Evolutionary conservation across 2,797 vertebrate genomes (phyloP), one percentile per base, ranked within the genome.

Genomic region (Neosilurus mollespiculum): DNA sequence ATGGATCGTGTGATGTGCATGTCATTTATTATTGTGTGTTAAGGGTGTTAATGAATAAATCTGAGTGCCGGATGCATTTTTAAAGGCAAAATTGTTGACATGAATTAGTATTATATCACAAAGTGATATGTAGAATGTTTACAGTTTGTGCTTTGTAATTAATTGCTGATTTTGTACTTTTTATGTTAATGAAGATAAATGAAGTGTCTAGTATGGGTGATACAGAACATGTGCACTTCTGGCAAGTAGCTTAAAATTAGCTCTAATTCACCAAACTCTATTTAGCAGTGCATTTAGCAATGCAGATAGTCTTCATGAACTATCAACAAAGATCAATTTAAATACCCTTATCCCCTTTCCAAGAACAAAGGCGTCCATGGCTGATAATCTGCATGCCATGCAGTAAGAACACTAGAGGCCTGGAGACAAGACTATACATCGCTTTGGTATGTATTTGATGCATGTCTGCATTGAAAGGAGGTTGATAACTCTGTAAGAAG

Each of bases 321-420:
- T 93, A 95, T 94, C 94, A 88, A 82, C 83, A 84, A 84, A 85
- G 87, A 93, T 94, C 91, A 88, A 92, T 86, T 90, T 89, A 95
- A 94, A 94, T 95, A 95, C 94, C 95, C 92, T 18, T 88, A 95
- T 95, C 85, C 85, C 79, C 89, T 90, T 84, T 87, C 84, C 76
- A 86, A 90, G 92, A 94, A 94, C 94, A 94, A 94, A 95, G 91
- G 86, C 90, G 86, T 81, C 91, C 83, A 86, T 87, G 71, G 86
- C 86, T 86, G 92, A 90, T 93, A 90, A 93, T 94, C 93, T 93
- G 87, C 82, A 92, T 95, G 90, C 90, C 91, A 89, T 94, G 94
- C 93, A 85, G 88, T 83, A 88, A 89, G 89, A 88, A 89, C 81
- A 56, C 90, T 86, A 89, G 88, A 56, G 53, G 43, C 75, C 83